Base-by-base conservation (phyloP, 2,888 invertebrate genomes). In the Nomada lathburiana region DNA sequence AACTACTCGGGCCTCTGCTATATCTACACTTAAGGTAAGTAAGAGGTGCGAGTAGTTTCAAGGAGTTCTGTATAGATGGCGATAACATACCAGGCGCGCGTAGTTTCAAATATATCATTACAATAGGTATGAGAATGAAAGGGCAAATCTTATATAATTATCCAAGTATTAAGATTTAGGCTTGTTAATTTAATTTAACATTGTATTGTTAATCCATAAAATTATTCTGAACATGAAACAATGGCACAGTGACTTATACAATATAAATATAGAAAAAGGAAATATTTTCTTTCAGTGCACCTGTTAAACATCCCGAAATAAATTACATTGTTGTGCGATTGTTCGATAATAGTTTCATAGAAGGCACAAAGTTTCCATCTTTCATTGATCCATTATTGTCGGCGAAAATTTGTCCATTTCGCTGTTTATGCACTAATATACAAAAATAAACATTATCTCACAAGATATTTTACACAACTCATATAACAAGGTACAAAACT, bases 371-470 rank as follows among this genome's bases (percentile, higher is more conserved):
- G 5, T 44, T 60, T 18, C 23, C 57, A 20, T 57, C 23, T 23
- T 57, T 57, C 20, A 42, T 53, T 20, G 44, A 63, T 65, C 18
- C 26, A 9, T 36, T n/a, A 50, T 26, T n/a, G 26, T 44, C 59
- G 29, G 20, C 42, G 55, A 73, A 53, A 42, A 23, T 20, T 55
- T 47, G 59, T 70, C 18, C 44, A 44, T 52, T 81, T 82, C 42
- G 26, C 69, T 42, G 69, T 42, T 18, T 23, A 73, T 68, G 64
- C 23, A 18, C 73, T 79, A 62, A 73, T 76, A 36, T 84, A 83
- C 47, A 83, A 83, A 84, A 83, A 84, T 83, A 84, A 84, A 83
- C 76, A 77, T 70, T 77, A 81, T 65, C 70, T 84, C 69, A 79
- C 70, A 73, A 70, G 73, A 60, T 83, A 76, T 70, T 79, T 82